Base-by-base conservation (phyloP, 1,140 invertebrate species). In the Trachymyrmex cornetzi region DNA sequence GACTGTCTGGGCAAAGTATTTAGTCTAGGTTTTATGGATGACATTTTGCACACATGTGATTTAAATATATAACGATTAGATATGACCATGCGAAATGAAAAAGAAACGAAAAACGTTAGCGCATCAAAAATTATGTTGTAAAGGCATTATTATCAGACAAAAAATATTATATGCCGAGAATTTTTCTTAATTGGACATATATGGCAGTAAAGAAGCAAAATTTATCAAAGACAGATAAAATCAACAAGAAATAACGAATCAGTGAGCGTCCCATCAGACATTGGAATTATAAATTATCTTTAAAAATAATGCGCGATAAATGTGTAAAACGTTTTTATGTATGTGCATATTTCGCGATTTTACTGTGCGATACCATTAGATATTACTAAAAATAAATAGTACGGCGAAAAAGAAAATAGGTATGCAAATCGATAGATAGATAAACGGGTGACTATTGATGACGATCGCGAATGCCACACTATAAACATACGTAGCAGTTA, bases 341-440 rank as follows among this genome's bases (percentile, higher is more conserved):
- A 84, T 75, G 80, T 19, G 80, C 80, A 74, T 84, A 63, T 48
- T 82, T 74, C 34, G n/a, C 38, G 27, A 84, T 74, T 75, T 81
- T 11, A 19, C 19, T 66, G 48, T 63, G 44, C 24, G 77, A 50
- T 79, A 66, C 44, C 77, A 81, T 81, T 84, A 84, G 69, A 82
- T 82, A 61, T 82, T 59, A 61, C 67, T 61, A 22, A 59, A 61
- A 84, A 84, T 84, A 84, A 84, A 84, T 84, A 75, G 38, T 12
- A 50, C 69, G 48, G 22, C 69, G 69, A 59, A 69, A 69, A 69
- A 69, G 12, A 69, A 69, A 82, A 75, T 55, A 75, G 44, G 80
- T 48, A 84, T 84, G 80, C 38, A 84, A 84, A 84, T 84, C 27
- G 75, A 74, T 19, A 27, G 14, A 75, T 75, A 84, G 80, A 84